Evolutionary conservation across 2,888 invertebrate genomes (phyloP).

Genomic region (Agapetus fuscipes): DNA sequence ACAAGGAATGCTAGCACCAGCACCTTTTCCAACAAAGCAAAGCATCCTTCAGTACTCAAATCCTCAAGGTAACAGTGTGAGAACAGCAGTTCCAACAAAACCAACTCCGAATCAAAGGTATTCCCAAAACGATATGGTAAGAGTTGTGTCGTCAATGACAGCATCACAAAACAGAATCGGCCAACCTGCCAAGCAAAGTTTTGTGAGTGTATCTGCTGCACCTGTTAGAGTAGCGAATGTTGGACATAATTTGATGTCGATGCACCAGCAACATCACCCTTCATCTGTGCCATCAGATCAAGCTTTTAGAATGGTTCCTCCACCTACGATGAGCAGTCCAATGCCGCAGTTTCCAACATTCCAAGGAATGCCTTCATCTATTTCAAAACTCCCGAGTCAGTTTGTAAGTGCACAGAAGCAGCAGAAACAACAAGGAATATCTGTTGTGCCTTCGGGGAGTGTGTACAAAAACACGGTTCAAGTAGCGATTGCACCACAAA

Average conservation of each 20-base stretch:
- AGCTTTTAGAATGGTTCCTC: constrained; percentile 28
- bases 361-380: constrained; percentile 46
- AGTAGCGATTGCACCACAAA: constrained; percentile 26
- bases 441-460: constrained; percentile 35
- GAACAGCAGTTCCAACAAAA: not conserved
- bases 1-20: constrained; percentile 41
- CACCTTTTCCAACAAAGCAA: constrained; percentile 32
- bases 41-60: constrained; percentile 22
- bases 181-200: constrained; percentile 14
- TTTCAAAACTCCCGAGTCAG: constrained; percentile 46
- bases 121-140: constrained; percentile 31
- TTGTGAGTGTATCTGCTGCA: constrained; percentile 32
- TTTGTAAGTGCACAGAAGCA: constrained; percentile 31
- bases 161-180: constrained; percentile 25
- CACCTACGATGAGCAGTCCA: constrained; percentile 9
- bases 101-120: constrained; percentile 17
- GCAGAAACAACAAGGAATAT: constrained; percentile 29
- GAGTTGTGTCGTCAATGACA: constrained; percentile 32
- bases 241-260: constrained; percentile 25
- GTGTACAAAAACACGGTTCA: constrained; percentile 34
- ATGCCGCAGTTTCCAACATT: constrained; percentile 13
- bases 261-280: constrained; percentile 20
- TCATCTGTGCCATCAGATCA: constrained; percentile 34
- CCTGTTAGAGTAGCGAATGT: constrained; percentile 29
- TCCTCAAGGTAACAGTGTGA: not conserved